Base-by-base conservation (phyloP, 2,888 invertebrate species). In the Osmoderma eremita region DNA sequence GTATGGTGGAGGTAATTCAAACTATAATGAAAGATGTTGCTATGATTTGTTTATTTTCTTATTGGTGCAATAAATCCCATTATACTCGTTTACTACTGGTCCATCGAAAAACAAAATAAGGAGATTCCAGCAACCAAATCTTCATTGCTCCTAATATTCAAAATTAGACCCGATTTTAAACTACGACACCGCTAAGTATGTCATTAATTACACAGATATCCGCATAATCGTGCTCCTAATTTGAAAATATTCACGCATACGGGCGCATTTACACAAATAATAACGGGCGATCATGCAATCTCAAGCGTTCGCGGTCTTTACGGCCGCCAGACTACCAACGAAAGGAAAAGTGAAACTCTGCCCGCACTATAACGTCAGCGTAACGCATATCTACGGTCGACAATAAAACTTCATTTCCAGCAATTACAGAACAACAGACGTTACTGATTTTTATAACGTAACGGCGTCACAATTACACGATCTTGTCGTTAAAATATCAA, bases 401-500 rank as follows among this genome's bases (percentile, higher is more conserved):
- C 45, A 61, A 61, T 61, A 61, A 61, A 61, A 61, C 45, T 45
- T 24, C 10, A 36, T 17, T 61, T 48, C 17, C 17, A 61, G 48
- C 45, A 61, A 61, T 61, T 45, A 61, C 45, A 61, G 58, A 61
- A 61, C 58, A 54, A 54, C 58, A 45, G 30, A 61, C 45, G n/a
- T 61, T 61, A 36, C 45, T 17, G 30, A 39, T 51, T 51, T 51
- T 51, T 63, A 63, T 63, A 51, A 51, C 30, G 6, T 63, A 51
- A 51, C 42, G 63, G 63, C 63, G 63, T 56, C 56, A 49, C 56
- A 58, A 65, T 61, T 61, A 61, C 65, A 65, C 54, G 54, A 65
- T 54, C 30, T 48, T 45, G 56, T 48, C 45, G 38, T 58, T 56
- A 58, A 45, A 58, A 24, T 58, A 65, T 65, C 65, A 48, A 58